Conservation (phyloP, 2,113 vertebrate genomes). For the Zeus faber region DNA sequence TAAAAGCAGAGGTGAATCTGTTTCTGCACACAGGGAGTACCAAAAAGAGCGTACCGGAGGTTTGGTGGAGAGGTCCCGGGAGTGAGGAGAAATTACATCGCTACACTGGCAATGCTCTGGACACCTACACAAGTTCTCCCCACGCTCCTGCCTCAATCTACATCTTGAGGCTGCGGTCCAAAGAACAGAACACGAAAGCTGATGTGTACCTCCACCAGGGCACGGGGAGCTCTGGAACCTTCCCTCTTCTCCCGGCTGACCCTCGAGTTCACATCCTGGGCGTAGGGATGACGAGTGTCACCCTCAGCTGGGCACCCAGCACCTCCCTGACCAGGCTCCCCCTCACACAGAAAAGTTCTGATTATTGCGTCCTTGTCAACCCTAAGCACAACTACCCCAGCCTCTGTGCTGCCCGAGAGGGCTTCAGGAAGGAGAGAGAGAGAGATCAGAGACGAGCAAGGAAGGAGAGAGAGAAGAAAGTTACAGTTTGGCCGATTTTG, state of each 20-base stretch:
- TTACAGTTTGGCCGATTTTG: slow-evolving; percentile 57
- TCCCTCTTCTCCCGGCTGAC: slow-evolving; percentile 82
- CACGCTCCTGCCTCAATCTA: slow-evolving; percentile 74
- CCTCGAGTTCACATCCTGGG: slow-evolving; percentile 76
- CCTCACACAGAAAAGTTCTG: slow-evolving; percentile 58
- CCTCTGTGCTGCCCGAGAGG: slow-evolving; percentile 77
- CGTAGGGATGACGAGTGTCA: slow-evolving; percentile 82
- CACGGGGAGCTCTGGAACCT: slow-evolving; percentile 62
- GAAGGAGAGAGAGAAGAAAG: slow-evolving; percentile 47
- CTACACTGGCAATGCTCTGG: slow-evolving; percentile 77
- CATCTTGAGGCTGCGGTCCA: slow-evolving; percentile 78
- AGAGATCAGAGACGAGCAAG: slow-evolving; percentile 40
- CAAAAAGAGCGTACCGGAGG: slow-evolving; percentile 74
- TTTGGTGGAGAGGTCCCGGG: slow-evolving; percentile 74
- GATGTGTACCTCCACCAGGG: slow-evolving; percentile 78
- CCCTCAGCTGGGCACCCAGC: slow-evolving; percentile 84
- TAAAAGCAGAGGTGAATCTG: background rate
- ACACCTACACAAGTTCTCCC: slow-evolving; percentile 77
- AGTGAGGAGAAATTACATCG: slow-evolving; percentile 74
- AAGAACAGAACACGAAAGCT: slow-evolving; percentile 75
- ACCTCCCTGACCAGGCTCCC: slow-evolving; percentile 63
- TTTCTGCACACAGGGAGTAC: slow-evolving; percentile 59
- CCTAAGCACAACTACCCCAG: slow-evolving; percentile 82
- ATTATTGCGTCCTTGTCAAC: slow-evolving; percentile 86
- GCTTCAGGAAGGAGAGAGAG: slow-evolving; percentile 34